Percentiles rank a stretch among this genome's conserved stretches.
Conservation (phyloP, 1,140 invertebrate genomes). For the Cydia fagiglandana region DNA sequence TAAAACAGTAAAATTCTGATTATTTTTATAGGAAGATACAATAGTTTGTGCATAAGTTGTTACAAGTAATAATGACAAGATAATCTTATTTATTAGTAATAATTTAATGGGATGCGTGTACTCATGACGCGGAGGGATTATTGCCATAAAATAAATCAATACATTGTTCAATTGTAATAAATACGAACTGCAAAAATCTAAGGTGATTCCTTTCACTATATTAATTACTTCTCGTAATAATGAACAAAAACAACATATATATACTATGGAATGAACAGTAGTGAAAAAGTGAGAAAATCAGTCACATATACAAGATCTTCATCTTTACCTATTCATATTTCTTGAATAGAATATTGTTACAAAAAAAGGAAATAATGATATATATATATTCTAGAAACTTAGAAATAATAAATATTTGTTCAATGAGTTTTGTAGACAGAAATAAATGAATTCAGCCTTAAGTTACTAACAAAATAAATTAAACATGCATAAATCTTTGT, state of each 20-base stretch:
- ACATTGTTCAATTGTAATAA: no score
- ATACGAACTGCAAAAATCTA: no score
- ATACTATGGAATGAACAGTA: not conserved
- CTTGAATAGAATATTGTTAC: not conserved
- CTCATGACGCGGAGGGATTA: not conserved
- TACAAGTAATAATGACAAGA: conserved; percentile 4
- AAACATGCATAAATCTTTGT: conserved; percentile 25
- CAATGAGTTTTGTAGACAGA: not conserved
- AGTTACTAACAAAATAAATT: conserved; percentile 31
- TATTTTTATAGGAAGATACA: conserved; percentile 58
- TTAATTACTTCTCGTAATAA: not conserved
- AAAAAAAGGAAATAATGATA: not conserved
- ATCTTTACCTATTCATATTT: not conserved
- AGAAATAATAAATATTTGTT: not conserved
- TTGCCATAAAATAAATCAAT: no score
- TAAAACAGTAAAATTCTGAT: conserved; percentile 72
- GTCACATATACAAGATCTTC: not conserved
- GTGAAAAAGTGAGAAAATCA: not conserved
- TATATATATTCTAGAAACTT: not conserved
- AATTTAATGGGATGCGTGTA: not conserved
- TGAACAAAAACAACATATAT: not conserved
- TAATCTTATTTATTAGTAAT: conserved; percentile 1
- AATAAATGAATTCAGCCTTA: conserved; percentile 24
- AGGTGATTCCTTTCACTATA: no score
- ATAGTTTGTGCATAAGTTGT: conserved; percentile 50